Evolutionary conservation across 2,797 vertebrate genomes (phyloP), one percentile per base, ranked within the genome.

Genomic region (Melanotaenia trifasciata): DNA sequence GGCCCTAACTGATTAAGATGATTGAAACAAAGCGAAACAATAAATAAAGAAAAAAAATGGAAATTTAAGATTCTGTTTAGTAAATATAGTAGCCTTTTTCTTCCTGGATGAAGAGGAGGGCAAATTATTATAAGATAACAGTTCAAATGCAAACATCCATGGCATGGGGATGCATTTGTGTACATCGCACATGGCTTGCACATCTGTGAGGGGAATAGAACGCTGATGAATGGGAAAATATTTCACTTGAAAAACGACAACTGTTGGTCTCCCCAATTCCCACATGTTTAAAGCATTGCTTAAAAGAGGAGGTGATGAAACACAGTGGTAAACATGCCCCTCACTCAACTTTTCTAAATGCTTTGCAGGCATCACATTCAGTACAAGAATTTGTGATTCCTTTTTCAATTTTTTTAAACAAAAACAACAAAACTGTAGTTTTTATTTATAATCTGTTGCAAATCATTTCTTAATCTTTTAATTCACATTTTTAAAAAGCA

Each of bases 221-320:
- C 0, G 8, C 20, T 9, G 38, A 47, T 26, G 11, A 64, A 56
- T 22, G 28, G 14, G 53, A 38, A 72, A 72, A 36, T 4, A n/a
- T 22, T 58, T 65, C 43, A 64, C 40, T 51, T 36, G 11, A 20
- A 50, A 64, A 59, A 54, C 8, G 16, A 47, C 43, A 47, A 9
- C 18, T 47, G 59, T 18, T 54, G 13, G 47, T 70, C 68, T 57
- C 28, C 38, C 14, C 26, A 70, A 36, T 53, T 70, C 26, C 11
- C 12, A 32, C 40, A 26, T 18, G 18, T 36, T 26, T 20, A 47
- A 16, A 61, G 33, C 16, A 38, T 40, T 63, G 6, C 11, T n/a
- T 54, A 54, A 28, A 28, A 36, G 2, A 60, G 9, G 53, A 64
- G 56, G 8, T 65, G 63, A 66, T 59, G 70, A 30, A 73, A 66